Evolutionary conservation across 2,797 vertebrate species (phyloP).

Genomic region (Phyllotis vaccarum): DNA sequence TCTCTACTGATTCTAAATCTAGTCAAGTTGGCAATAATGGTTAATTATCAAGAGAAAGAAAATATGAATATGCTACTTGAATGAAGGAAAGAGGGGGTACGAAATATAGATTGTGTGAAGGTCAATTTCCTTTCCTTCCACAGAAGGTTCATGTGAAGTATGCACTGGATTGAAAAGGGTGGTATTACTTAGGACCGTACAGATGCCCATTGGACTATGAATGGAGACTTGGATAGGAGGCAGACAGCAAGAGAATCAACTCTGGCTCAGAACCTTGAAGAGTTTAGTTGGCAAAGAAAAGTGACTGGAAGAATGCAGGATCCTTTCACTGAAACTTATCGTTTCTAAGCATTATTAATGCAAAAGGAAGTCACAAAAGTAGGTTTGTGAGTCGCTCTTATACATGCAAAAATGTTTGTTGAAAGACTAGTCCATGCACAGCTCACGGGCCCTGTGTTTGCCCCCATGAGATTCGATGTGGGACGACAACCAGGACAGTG

Average conservation of each 20-base stretch:
- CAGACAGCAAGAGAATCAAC: not conserved
- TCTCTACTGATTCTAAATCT: not conserved
- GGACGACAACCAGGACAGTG: not conserved
- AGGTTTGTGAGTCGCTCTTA: not conserved
- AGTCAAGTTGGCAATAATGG: not conserved
- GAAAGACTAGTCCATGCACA: not conserved
- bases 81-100: not conserved
- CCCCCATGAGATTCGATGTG: not conserved
- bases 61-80: not conserved
- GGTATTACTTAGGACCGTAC: not conserved
- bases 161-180: not conserved
- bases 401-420: not conserved
- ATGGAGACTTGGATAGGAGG: too few species aligned
- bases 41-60: not conserved
- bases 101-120: not conserved
- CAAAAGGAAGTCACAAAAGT: not conserved
- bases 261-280: not conserved
- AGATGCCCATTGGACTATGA: not conserved
- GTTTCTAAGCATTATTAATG: not conserved
- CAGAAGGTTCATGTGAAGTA: not conserved
- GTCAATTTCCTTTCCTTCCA: not conserved
- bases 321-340: not conserved
- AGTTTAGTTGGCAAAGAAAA: slow-evolving; percentile 15
- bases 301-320: not conserved
- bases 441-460: not conserved